These are phyloP conservation scores for Todiramphus chloris DNA, from an alignment of 2,113 vertebrate genomes.

Conservation along the genomic window DNA sequence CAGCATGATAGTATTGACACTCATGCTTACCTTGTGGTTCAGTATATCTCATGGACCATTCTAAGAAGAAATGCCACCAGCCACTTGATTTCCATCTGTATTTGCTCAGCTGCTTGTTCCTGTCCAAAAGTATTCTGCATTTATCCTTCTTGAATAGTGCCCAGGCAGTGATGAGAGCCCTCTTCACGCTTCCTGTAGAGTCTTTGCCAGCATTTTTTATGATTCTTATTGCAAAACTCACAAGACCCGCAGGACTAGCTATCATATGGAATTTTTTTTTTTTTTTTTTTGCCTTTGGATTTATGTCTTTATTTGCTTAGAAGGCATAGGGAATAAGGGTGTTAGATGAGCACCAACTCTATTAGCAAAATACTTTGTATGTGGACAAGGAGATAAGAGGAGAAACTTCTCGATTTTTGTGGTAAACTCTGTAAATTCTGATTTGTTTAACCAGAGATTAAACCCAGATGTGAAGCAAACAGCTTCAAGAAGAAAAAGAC, in stretches of 20 bases:
- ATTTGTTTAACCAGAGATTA: conserved; percentile 42
- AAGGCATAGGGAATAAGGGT: background rate
- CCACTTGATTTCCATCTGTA: background rate
- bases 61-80: background rate
- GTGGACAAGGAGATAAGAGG: background rate
- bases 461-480: conserved; percentile 18
- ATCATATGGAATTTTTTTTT: background rate
- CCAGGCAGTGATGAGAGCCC: background rate
- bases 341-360: background rate
- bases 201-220: background rate
- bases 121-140: background rate
- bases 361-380: background rate
- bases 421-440: conserved; percentile 3
- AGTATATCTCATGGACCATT: background rate
- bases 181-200: background rate
- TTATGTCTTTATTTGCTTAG: background rate
- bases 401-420: background rate
- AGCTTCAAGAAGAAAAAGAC: background rate
- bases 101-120: background rate
- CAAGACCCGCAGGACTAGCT: background rate
- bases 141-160: background rate
- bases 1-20: background rate
- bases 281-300: background rate
- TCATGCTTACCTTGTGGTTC: background rate
- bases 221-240: background rate